Evolutionary conservation across 2,888 invertebrate genomes (phyloP).

Genomic region (Drosophila bunnanda): DNA sequence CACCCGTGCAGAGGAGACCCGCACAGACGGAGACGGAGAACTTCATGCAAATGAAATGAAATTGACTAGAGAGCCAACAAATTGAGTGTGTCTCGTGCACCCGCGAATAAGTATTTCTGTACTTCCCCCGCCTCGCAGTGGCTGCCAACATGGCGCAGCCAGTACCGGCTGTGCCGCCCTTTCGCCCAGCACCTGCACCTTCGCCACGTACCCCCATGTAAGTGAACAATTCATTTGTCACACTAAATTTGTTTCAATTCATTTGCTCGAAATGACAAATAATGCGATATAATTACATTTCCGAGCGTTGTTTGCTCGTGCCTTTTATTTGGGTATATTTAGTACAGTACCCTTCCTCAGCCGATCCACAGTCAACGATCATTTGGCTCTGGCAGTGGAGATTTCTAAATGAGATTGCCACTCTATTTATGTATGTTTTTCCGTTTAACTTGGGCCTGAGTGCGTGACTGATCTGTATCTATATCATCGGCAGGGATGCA

Average conservation of each 20-base stretch:
- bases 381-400: slow-evolving; percentile 59
- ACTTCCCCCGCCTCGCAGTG: slow-evolving; percentile 24
- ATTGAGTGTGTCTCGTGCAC: slow-evolving; percentile 65
- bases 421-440: slow-evolving; percentile 81
- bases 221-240: slow-evolving; percentile 82
- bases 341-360: neutral
- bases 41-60: slow-evolving; percentile 74
- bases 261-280: slow-evolving; percentile 82
- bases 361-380: slow-evolving; percentile 48
- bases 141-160: slow-evolving; percentile 27
- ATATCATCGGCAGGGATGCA: slow-evolving; percentile 61
- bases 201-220: slow-evolving; percentile 18
- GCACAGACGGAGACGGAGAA: slow-evolving; percentile 21
- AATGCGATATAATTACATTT: slow-evolving; percentile 78
- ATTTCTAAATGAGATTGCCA: slow-evolving; percentile 81
- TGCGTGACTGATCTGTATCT: slow-evolving; percentile 66
- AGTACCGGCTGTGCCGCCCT: slow-evolving; percentile 2
- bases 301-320: slow-evolving; percentile 25
- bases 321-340: slow-evolving; percentile 9
- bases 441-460: slow-evolving; percentile 68
- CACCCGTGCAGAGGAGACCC: neutral
- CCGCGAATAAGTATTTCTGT: slow-evolving; percentile 30
- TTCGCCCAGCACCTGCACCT: slow-evolving; percentile 2
- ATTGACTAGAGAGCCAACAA: slow-evolving; percentile 73
- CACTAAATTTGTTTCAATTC: slow-evolving; percentile 84